These are phyloP conservation scores for Chlorospingus semifuscus DNA, from an alignment of 2,797 vertebrate species.

Conservation along the genomic window DNA sequence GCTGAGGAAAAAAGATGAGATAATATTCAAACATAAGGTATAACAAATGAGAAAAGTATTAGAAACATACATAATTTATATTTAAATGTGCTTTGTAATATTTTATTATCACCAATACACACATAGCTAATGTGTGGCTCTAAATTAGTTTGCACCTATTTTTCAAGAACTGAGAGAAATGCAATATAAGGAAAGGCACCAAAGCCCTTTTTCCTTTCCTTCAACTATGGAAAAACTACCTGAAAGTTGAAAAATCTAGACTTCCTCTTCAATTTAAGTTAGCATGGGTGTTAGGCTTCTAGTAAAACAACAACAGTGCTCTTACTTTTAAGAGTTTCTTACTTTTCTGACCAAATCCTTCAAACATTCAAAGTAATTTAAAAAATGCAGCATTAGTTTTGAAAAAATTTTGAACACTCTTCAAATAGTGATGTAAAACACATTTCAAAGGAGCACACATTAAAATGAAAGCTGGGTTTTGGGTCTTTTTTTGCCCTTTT, in stretches of 20 bases:
- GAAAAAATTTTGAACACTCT: not conserved
- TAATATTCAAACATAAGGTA: not conserved
- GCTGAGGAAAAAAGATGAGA: not conserved
- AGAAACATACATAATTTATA: not conserved
- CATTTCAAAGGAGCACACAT: not conserved
- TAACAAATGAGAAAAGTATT: not conserved
- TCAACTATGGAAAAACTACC: not conserved
- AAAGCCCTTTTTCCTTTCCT: not conserved
- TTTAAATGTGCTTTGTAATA: not conserved
- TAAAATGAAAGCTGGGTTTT: not conserved
- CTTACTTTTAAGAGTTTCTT: not conserved
- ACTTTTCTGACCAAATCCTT: not conserved
- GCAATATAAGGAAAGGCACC: not conserved
- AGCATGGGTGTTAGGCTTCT: not conserved
- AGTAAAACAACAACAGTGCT: not conserved
- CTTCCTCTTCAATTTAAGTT: not conserved
- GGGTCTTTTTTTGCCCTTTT: not conserved
- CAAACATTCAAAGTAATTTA: not conserved
- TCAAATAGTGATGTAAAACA: not conserved
- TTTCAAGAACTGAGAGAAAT: not conserved
- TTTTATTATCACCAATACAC: not conserved
- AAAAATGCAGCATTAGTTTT: not conserved
- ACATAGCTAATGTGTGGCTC: not conserved
- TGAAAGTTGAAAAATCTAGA: not conserved
- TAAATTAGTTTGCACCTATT: not conserved